phyloP scores from a whole-genome alignment of 1,140 invertebrate species.

The Drosophila elegans region DNA sequence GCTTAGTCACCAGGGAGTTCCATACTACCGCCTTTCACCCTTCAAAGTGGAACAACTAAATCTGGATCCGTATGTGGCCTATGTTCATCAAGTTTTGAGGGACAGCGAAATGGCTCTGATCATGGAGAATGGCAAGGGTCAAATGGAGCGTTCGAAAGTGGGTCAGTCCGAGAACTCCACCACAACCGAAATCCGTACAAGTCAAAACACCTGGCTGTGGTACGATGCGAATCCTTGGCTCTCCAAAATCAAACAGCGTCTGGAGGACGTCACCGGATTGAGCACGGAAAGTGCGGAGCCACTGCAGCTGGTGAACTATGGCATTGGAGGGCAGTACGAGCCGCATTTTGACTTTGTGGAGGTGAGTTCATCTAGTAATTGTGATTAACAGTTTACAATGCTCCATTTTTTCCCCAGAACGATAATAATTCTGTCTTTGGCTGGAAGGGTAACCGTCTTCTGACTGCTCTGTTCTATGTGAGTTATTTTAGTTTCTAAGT shows the following conservation, averaged over 20 bases:
- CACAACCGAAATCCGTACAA: constrained; percentile 92
- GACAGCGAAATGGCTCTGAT: constrained; percentile 90
- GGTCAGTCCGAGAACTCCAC: constrained; percentile 86
- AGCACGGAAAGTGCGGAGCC: constrained; percentile 91
- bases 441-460: constrained; percentile 84
- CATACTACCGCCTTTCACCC: constrained; percentile 92
- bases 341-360: constrained; percentile 90
- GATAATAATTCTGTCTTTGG: background rate
- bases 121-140: constrained; percentile 90
- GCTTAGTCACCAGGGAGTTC: constrained; percentile 89
- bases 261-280: constrained; percentile 93
- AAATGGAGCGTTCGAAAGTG: constrained; percentile 91
- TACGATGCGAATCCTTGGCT: constrained; percentile 90
- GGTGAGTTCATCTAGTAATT: constrained; percentile 78
- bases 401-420: background rate
- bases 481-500: background rate
- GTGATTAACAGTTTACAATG: background rate
- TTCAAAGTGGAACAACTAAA: constrained; percentile 96
- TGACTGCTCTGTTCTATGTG: constrained; percentile 74
- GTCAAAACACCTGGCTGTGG: constrained; percentile 98
- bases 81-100: constrained; percentile 91
- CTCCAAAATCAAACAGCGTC: constrained; percentile 80
- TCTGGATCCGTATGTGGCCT: constrained; percentile 92
- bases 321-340: constrained; percentile 90
- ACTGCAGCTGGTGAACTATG: constrained; percentile 89